Base-by-base conservation (phyloP, 2,888 invertebrate genomes). In the Unio delphinus region DNA sequence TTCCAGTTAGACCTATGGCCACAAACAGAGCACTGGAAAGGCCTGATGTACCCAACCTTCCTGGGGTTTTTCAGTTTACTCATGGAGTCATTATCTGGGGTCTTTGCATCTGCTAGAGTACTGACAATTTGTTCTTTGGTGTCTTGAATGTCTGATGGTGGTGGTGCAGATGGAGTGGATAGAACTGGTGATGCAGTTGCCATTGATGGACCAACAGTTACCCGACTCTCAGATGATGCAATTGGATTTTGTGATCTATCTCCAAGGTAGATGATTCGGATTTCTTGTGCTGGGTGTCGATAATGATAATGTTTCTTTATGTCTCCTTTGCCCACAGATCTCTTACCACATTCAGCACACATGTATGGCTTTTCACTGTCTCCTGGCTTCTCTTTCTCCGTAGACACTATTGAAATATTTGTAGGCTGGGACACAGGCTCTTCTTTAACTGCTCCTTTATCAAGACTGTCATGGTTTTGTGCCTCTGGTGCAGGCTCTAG, bases 1-100 rank as follows among this genome's bases (percentile, higher is more conserved):
- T 97, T 94, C 98, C 98, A 98, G 90, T 98, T 98, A 57, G 97
- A 97, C 81, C 96, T 94, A 88, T 97, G 96, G 67, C 95, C 94
- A 91, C 98, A 98, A 23, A 95, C 92, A 1, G 97, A 97, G 91
- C 98, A 98, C 90, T 97, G 96, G 90, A 97, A 98, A 0, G 97
- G 97, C 62, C 86, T 82, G 28, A 82, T 81, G 69, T 86, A 86
- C 20, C 85, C 85, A 75, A 83, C 80, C 45, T 77, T 74, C 71
- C 83, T 85, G 0, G 86, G 84, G 15, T 45, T 45, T 45, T 45
- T 45, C 45, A 45, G 45, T 45, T 45, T 45, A 45, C 15, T 45
- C 45, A 45, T 45, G 45, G 45, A 45, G 45, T 45, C 45, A 45
- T 45, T 11, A 15, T 45, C 11, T 45, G 45, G 45, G 45, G 45